A percentile compares a stretch with the other conserved stretches of the same genome.
Evolutionary conservation across 2,888 invertebrate species (phyloP).

Genomic region (Caenorhabditis uteleia): DNA sequence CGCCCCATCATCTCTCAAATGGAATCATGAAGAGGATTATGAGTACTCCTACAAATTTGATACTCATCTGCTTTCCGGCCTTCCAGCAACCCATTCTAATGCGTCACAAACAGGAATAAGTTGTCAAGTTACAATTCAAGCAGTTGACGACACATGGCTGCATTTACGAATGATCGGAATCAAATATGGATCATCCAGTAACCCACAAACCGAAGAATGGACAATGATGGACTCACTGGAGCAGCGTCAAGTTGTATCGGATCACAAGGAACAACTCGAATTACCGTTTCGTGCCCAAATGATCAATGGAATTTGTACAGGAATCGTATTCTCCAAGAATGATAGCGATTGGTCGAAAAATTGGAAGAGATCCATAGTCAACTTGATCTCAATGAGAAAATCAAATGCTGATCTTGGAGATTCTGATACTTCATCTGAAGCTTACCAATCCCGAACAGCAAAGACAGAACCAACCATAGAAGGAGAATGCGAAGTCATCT

Average conservation of each 20-base stretch:
- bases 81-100: slow-evolving; percentile 32
- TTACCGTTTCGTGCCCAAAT: slow-evolving; percentile 45
- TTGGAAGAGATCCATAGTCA: slow-evolving; percentile 63
- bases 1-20: too few species aligned
- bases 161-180: slow-evolving; percentile 30
- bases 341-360: slow-evolving; percentile 65
- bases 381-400: slow-evolving; percentile 61
- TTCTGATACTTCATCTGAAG: too few species aligned
- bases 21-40: too few species aligned
- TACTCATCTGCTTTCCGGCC: slow-evolving; percentile 35
- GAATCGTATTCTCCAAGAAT: slow-evolving; percentile 47
- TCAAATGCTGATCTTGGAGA: too few species aligned
- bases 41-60: slow-evolving; percentile 42
- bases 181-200: slow-evolving; percentile 12
- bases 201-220: slow-evolving; percentile 21
- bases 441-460: too few species aligned
- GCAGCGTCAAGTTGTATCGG: slow-evolving; percentile 31
- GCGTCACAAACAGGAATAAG: slow-evolving; percentile 37
- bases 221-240: slow-evolving; percentile 44
- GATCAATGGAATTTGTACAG: slow-evolving; percentile 45
- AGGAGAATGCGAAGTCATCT: too few species aligned
- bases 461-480: too few species aligned
- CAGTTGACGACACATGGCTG: slow-evolving; percentile 29
- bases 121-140: slow-evolving; percentile 34
- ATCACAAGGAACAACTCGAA: slow-evolving; percentile 40